Conservation (phyloP, 2,888 invertebrate genomes). For the Cosmia trapezina region DNA sequence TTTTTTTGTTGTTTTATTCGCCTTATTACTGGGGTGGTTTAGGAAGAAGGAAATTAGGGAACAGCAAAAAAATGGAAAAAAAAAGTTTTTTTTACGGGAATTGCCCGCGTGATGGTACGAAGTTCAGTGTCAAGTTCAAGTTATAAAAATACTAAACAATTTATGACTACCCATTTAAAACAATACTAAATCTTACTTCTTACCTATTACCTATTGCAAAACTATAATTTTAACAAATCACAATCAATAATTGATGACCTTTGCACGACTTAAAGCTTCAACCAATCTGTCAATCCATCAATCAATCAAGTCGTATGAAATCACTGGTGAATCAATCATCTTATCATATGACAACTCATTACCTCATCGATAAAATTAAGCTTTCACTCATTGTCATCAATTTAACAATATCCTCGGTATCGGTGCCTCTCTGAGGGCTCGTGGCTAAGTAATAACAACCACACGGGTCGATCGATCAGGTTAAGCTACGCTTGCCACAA, state of each 20-base stretch:
- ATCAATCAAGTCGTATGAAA: conserved; percentile 7
- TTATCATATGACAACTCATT: conserved; percentile 38
- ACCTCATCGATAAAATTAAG: conserved; percentile 39
- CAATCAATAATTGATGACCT: conserved; percentile 22
- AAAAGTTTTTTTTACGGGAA: too few relatives aligned
- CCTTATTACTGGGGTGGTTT: too few relatives aligned
- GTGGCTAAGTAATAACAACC: background rate
- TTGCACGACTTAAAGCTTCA: conserved; percentile 7
- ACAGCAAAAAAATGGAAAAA: too few relatives aligned
- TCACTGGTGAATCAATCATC: conserved; percentile 36
- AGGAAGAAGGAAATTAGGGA: too few relatives aligned
- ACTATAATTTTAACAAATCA: background rate
- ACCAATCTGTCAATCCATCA: conserved; percentile 30
- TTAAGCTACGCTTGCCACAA: too few relatives aligned
- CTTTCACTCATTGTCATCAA: conserved; percentile 35
- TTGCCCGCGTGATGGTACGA: too few relatives aligned
- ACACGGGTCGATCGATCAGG: too few relatives aligned
- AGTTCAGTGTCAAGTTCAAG: too few relatives aligned
- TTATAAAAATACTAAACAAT: too few relatives aligned
- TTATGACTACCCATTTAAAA: too few relatives aligned
- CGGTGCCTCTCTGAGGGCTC: background rate
- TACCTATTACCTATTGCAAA: background rate
- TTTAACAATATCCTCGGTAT: conserved; percentile 23
- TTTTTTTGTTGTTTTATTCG: too few relatives aligned
- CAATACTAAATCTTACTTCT: too few relatives aligned